A percentile compares a stretch with the other conserved stretches of the same genome.
These are phyloP conservation scores for Notamacropus eugenii DNA, from an alignment of 2,797 vertebrate species.

Conservation along the genomic window DNA sequence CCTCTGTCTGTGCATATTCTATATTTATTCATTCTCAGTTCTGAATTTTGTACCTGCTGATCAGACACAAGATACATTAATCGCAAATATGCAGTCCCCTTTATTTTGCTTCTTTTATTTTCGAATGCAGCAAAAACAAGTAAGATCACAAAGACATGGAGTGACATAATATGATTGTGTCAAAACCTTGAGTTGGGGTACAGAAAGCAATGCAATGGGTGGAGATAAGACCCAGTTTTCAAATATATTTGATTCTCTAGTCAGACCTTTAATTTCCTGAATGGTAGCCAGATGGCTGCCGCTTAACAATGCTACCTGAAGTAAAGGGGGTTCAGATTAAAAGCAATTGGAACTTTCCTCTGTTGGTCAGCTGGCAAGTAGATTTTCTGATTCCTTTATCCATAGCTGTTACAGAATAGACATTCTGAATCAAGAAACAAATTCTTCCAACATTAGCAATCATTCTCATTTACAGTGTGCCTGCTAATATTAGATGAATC, in stretches of 20 bases:
- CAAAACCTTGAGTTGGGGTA: neutral
- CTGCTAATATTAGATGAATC: neutral
- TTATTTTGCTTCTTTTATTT: neutral
- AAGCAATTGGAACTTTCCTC: neutral
- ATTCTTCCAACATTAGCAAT: neutral
- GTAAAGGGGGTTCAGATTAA: neutral
- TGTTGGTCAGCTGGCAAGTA: neutral
- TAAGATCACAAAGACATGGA: neutral
- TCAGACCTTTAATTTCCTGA: neutral
- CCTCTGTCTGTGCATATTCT: neutral
- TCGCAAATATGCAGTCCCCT: neutral
- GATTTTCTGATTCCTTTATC: neutral
- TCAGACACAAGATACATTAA: neutral
- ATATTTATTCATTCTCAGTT: neutral
- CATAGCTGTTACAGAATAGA: neutral
- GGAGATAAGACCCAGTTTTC: neutral
- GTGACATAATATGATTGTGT: neutral
- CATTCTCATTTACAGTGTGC: neutral
- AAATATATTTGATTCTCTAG: neutral
- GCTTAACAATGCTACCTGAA: neutral
- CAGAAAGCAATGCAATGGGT: neutral
- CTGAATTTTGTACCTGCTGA: neutral
- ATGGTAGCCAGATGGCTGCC: neutral
- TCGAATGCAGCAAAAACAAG: neutral
- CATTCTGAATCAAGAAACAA: neutral